A percentile compares a stretch with the other conserved stretches of the same genome.
These are phyloP conservation scores for Clavelina lepadiformis DNA, from an alignment of 23 tunicate species.

Conservation along the genomic window DNA sequence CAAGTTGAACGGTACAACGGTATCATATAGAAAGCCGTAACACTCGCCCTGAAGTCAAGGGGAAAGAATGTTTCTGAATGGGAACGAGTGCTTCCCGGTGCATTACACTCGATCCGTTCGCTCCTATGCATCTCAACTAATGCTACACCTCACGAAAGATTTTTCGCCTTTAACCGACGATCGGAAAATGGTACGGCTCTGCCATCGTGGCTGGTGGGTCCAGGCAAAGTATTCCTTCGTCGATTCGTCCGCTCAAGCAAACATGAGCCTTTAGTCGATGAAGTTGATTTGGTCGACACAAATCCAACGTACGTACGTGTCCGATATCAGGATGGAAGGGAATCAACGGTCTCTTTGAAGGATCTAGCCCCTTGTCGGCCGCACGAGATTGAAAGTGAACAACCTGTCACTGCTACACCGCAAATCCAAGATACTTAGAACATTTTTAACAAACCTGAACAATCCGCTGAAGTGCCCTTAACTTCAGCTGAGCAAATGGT, in stretches of 20 bases:
- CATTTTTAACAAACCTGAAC: too few species aligned
- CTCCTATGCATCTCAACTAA: conserved; percentile 11
- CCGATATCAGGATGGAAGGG: conserved; percentile 21
- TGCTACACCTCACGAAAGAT: conserved; percentile 17
- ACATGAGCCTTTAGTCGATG: conserved; percentile 7
- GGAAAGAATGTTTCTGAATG: background rate
- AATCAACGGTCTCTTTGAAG: conserved; percentile 10
- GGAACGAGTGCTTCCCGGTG: conserved; percentile 16
- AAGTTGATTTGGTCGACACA: conserved; percentile 22
- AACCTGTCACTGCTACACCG: too few species aligned
- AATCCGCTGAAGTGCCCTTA: too few species aligned
- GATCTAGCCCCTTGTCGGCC: conserved; percentile 28
- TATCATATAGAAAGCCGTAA: background rate
- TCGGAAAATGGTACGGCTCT: background rate
- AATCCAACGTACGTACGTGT: conserved; percentile 21
- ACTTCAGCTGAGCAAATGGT: too few species aligned
- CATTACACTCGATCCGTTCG: conserved; percentile 9
- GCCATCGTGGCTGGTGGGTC: conserved; percentile 4
- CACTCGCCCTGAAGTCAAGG: background rate
- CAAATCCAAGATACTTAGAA: too few species aligned
- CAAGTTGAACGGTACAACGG: conserved; percentile 26
- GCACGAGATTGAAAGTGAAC: too few species aligned
- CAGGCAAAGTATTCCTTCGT: conserved; percentile 9
- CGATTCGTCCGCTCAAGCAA: conserved; percentile 1
- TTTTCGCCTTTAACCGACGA: conserved; percentile 2